Conservation (phyloP, 2,888 invertebrate genomes). For the Diloba caeruleocephala region DNA sequence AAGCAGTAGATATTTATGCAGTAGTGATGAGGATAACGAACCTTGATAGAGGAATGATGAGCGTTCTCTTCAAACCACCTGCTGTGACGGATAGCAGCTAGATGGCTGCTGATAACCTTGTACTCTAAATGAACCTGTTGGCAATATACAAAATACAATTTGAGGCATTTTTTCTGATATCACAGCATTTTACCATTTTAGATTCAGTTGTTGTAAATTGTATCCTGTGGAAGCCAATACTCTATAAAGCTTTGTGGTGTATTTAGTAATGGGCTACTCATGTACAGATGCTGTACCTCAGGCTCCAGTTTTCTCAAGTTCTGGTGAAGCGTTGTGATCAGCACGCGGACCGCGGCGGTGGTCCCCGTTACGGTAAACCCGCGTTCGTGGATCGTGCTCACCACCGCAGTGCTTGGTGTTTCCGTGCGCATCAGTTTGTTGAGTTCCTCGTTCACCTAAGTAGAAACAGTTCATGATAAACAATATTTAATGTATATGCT, state of each 20-base stretch:
- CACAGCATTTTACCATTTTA: no score
- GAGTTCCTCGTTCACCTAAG: constrained; percentile 93
- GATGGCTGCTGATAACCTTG: constrained; percentile 95
- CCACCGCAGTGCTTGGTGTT: constrained; percentile 63
- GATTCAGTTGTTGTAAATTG: no score
- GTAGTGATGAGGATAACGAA: constrained; percentile 44
- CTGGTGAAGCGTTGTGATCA: constrained; percentile 98
- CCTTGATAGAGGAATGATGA: constrained; percentile 98
- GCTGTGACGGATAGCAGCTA: constrained; percentile 98
- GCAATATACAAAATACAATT: neutral
- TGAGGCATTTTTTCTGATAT: no score
- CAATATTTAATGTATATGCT: neutral
- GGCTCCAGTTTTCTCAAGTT: constrained; percentile 98
- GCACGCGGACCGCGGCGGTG: constrained; percentile 95
- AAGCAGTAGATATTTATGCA: no score
- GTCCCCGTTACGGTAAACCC: constrained; percentile 97
- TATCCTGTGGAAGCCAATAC: no score
- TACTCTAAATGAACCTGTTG: constrained; percentile 91
- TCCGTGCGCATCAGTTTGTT: constrained; percentile 89
- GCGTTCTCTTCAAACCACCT: constrained; percentile 99
- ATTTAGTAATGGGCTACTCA: no score
- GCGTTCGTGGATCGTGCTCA: constrained; percentile 71
- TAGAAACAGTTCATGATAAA: neutral
- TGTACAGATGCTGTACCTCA: constrained; percentile 83
- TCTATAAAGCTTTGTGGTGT: no score